phyloP scores from a whole-genome alignment of 2,797 vertebrate genomes.

The Pangasius krempfi region DNA sequence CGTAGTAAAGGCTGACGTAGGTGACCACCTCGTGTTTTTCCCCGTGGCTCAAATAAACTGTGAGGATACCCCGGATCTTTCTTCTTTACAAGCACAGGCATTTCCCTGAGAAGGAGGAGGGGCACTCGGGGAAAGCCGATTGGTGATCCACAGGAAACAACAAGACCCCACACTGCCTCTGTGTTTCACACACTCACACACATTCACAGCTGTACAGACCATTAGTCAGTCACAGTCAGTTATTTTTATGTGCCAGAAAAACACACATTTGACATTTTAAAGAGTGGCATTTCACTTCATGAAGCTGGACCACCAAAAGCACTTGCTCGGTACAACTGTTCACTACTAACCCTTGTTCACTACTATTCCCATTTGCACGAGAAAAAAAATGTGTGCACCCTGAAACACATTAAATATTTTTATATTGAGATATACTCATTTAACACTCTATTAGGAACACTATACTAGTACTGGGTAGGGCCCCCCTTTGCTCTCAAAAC shows the following conservation, averaged over 20 bases:
- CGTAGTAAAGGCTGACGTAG: conserved; percentile 38
- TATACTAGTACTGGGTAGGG: background rate
- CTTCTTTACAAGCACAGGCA: conserved; percentile 66
- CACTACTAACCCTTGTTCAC: too few species aligned
- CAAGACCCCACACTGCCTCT: conserved; percentile 63
- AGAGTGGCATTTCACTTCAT: conserved; percentile 56
- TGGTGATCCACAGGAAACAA: conserved; percentile 50
- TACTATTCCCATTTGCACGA: background rate
- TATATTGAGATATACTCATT: background rate
- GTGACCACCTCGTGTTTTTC: conserved; percentile 28
- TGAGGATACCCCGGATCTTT: conserved; percentile 51
- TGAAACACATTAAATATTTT: background rate
- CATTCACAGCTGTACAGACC: conserved; percentile 52
- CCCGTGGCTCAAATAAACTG: conserved; percentile 52
- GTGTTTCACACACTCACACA: conserved; percentile 42
- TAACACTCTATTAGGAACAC: background rate
- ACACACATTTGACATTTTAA: conserved; percentile 40
- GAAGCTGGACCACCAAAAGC: conserved; percentile 61
- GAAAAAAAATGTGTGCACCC: background rate
- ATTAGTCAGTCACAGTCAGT: conserved; percentile 58
- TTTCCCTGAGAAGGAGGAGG: conserved; percentile 57
- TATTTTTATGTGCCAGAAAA: conserved; percentile 64
- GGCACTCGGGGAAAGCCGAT: conserved; percentile 59
- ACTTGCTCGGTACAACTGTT: background rate
- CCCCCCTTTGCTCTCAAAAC: background rate